Evolutionary conservation across 30 jellyfish, hydroid and myxozoan genomes (phyloP).

Genomic region (Sanderia malayensis): DNA sequence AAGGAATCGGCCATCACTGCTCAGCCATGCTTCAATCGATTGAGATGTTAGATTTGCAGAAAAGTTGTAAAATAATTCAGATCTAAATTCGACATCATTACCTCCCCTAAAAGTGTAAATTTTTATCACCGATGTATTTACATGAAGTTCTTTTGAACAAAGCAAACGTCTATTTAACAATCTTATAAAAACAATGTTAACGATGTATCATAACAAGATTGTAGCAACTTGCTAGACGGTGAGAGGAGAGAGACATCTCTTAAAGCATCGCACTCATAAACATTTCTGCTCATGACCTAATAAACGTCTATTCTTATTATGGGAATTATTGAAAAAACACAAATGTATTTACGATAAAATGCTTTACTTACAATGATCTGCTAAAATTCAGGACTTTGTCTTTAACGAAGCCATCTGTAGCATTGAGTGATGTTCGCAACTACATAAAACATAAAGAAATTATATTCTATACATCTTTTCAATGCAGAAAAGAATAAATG

Average conservation of each 20-base stretch:
- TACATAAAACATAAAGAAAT: background rate
- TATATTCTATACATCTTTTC: too few species aligned
- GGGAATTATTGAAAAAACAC: background rate
- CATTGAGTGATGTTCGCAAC: slow-evolving; percentile 16
- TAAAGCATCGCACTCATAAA: too few species aligned
- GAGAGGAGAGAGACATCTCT: background rate
- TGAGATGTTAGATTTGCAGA: background rate
- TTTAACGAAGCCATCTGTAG: slow-evolving; percentile 6
- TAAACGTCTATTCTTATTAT: too few species aligned
- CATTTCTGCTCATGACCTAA: background rate
- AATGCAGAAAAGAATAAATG: background rate
- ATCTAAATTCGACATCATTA: background rate
- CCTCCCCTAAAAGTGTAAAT: too few species aligned
- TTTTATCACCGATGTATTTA: too few species aligned
- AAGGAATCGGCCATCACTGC: too few species aligned
- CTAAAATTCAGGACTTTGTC: slow-evolving; percentile 24
- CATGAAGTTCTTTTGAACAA: too few species aligned
- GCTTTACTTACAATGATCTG: slow-evolving; percentile 24
- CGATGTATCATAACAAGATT: background rate
- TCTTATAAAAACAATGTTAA: background rate
- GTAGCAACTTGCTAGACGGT: background rate
- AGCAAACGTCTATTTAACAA: too few species aligned
- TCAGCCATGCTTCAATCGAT: background rate
- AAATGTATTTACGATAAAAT: background rate
- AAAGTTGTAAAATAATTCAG: slow-evolving; percentile 15